Conservation (phyloP, 2,797 vertebrate species). For the Catamblyrhynchus diadema region DNA sequence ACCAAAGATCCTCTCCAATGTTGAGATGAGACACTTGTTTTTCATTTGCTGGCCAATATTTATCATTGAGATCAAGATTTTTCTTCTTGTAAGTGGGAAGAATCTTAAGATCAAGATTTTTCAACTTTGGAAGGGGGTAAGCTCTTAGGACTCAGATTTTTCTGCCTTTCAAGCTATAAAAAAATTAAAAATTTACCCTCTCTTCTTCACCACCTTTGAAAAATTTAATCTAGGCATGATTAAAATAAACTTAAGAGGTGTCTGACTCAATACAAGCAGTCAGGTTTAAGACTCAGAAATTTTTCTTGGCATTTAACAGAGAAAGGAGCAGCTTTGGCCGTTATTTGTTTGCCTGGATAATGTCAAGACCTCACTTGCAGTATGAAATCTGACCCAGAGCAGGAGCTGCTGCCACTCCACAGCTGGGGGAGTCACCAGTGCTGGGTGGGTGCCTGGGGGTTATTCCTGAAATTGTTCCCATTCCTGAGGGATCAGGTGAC, state of each 20-base stretch:
- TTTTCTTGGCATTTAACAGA: not conserved
- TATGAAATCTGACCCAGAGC: not conserved
- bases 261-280: not conserved
- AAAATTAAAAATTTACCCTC: not conserved
- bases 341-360: not conserved
- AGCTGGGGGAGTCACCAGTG: no score
- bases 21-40: not conserved
- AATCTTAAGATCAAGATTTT: not conserved
- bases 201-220: not conserved
- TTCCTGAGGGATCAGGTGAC: no score
- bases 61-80: not conserved
- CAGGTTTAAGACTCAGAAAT: not conserved
- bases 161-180: not conserved
- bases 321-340: rapidly evolving
- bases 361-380: not conserved
- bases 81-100: not conserved
- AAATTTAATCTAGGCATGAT: not conserved
- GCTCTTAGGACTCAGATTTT: not conserved
- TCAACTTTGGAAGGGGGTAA: rapidly evolving
- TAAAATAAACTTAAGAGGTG: not conserved
- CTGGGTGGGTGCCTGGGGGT: no score
- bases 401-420: no score
- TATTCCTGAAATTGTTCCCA: no score
- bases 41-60: not conserved
- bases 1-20: not conserved